Percentiles rank a stretch among this genome's conserved stretches.
Evolutionary conservation across 2,888 invertebrate genomes (phyloP).

Genomic region (Trichopria drosophilae): DNA sequence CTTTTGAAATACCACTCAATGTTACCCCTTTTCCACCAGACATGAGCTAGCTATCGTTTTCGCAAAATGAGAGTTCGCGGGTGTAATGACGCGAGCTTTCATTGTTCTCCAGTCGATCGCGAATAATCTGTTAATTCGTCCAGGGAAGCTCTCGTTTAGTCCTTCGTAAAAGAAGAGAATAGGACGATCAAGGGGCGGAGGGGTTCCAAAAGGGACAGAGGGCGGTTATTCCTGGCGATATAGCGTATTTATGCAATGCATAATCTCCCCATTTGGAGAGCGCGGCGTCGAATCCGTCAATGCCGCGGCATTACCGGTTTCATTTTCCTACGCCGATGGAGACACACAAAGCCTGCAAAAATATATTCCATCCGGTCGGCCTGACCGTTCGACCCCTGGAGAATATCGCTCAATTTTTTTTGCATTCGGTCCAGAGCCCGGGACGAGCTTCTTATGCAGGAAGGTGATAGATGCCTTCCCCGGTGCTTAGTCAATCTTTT

Average conservation of each 20-base stretch:
- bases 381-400: slow-evolving; percentile 32
- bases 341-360: slow-evolving; percentile 49
- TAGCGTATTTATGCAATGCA: slow-evolving; percentile 57
- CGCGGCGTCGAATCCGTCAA: slow-evolving; percentile 55
- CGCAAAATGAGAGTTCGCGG: too few species aligned
- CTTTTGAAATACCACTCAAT: too few species aligned
- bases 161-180: too few species aligned
- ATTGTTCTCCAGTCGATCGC: too few species aligned
- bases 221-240: slow-evolving; percentile 45
- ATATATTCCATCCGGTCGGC: slow-evolving; percentile 44
- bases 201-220: slow-evolving; percentile 32
- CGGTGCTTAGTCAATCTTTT: slow-evolving; percentile 1
- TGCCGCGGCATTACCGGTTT: slow-evolving; percentile 53
- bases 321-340: slow-evolving; percentile 53
- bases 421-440: slow-evolving; percentile 21
- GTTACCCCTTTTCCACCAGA: too few species aligned
- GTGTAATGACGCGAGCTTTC: too few species aligned
- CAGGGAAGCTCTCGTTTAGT: too few species aligned
- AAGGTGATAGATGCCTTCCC: slow-evolving; percentile 30
- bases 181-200: too few species aligned
- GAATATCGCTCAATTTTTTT: slow-evolving; percentile 46
- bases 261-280: slow-evolving; percentile 54
- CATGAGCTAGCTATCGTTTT: too few species aligned
- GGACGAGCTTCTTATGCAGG: slow-evolving; percentile 22
- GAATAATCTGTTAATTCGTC: too few species aligned